Evolutionary conservation across 2,797 vertebrate genomes (phyloP), one percentile per base, ranked within the genome.

Genomic region (Echeneis naucrates): DNA sequence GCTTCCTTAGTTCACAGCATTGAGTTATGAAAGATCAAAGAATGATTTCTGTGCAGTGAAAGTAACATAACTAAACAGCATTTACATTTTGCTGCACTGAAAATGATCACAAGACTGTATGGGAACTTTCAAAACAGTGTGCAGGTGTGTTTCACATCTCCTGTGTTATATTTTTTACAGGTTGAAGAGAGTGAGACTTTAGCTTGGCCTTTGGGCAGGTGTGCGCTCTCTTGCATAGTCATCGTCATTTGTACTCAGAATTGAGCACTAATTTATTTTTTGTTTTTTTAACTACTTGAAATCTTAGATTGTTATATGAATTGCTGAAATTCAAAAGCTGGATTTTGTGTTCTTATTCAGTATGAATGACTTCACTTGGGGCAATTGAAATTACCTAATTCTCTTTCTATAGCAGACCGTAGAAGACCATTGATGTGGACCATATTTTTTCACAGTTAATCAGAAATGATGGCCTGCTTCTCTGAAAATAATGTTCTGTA

Each of bases 11-110:
- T 75, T 72, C 68, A 62, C 40, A 44, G 60, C 48, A 26, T 38
- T 0, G 8, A 75, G n/a, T 68, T 64, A 47, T 48, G 35, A 61
- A 24, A 63, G 57, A 77, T 80, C 65, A 84, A 79, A 84, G 42
- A 38, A 17, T 72, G 17, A 55, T 19, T 53, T 24, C 32, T 65
- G 44, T 45, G 66, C 14, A 45, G 16, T 27, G 33, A 71, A 42
- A 77, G 45, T 19, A 40, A n/a, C 21, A 35, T 19, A 40, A 33
- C 4, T 47, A 8, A 58, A 24, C 26, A 44, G 17, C n/a, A 40
- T 14, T 37, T 60, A 3, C 16, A 38, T 63, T 59, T 62, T 55
- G 8, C 51, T 54, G 64, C 30, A 30, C 56, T 54, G 30, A 51
- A 30, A 45, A 3, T 19, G 24, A 62, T 64, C 30, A 44, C 12